Evolutionary conservation across 2,113 vertebrate species (phyloP).

Genomic region (Sinocyclocheilus grahami): DNA sequence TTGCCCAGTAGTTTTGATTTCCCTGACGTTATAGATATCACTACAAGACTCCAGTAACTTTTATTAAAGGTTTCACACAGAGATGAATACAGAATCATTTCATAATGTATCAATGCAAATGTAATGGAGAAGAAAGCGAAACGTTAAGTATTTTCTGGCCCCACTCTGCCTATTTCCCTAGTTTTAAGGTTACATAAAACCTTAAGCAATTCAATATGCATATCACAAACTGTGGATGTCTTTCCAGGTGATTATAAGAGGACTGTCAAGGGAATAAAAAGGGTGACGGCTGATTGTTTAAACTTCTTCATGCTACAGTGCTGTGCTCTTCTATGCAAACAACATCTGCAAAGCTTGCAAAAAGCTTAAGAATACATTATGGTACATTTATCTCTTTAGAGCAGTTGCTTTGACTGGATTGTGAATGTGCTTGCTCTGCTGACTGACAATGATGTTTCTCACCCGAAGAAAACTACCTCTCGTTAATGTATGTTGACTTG

Average conservation of each 20-base stretch:
- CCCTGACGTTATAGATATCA: constrained; percentile 4
- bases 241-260: constrained; percentile 31
- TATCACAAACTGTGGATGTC: neutral
- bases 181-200: neutral
- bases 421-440: neutral
- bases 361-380: neutral
- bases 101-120: neutral
- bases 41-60: neutral
- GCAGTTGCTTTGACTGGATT: neutral
- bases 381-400: neutral
- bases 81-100: neutral
- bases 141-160: neutral
- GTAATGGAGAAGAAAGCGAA: neutral
- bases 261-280: neutral
- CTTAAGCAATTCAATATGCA: neutral
- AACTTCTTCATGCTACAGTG: constrained; percentile 27
- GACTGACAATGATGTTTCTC: neutral
- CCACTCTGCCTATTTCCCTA: neutral
- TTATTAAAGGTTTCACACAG: neutral
- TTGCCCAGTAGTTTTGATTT: constrained; percentile 4
- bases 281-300: constrained; percentile 37
- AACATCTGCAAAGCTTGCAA: neutral
- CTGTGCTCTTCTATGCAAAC: neutral
- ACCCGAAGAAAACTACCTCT: neutral
- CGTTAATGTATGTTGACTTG: neutral